A percentile compares a stretch with the other conserved stretches of the same genome.
Evolutionary conservation across 2,797 vertebrate genomes (phyloP).

Genomic region (Paratrypauchen microcephalus): DNA sequence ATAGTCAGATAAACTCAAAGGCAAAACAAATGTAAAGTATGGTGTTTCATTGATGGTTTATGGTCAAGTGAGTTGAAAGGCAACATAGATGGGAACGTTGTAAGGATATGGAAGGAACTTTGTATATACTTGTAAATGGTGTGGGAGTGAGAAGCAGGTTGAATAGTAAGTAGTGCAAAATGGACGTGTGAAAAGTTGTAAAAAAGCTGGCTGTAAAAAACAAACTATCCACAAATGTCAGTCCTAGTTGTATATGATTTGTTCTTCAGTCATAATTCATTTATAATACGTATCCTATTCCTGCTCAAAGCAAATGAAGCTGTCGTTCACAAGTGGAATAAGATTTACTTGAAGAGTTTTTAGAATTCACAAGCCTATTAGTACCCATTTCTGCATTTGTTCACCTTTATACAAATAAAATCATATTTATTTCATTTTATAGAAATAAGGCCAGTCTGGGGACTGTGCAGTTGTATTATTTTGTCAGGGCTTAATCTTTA

Average conservation of each 20-base stretch:
- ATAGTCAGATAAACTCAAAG: conserved; percentile 33
- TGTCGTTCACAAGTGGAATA: conserved; percentile 15
- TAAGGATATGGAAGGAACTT: conserved; percentile 29
- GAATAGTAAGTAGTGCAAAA: conserved; percentile 54
- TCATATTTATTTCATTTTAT: conserved; percentile 44
- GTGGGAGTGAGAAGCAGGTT: conserved; percentile 37
- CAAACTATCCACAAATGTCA: conserved; percentile 27
- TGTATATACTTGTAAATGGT: conserved; percentile 56
- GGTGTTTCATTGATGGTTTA: conserved; percentile 46
- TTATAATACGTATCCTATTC: conserved; percentile 9
- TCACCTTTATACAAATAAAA: conserved; percentile 32
- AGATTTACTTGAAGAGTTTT: conserved; percentile 16
- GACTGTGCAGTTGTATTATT: conserved; percentile 60
- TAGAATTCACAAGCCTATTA: conserved; percentile 3
- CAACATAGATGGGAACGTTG: conserved; percentile 44
- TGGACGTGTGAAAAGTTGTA: conserved; percentile 40
- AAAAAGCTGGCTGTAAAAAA: conserved; percentile 29
- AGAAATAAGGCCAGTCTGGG: conserved; percentile 55
- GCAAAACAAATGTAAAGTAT: conserved; percentile 17
- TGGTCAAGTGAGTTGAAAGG: conserved; percentile 47
- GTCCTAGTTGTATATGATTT: conserved; percentile 19
- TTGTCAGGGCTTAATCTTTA: conserved; percentile 58
- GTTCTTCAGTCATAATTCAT: conserved; percentile 17
- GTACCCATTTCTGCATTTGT: conserved; percentile 27
- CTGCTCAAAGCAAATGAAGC: neutral